A percentile compares a stretch with the other conserved stretches of the same genome.
phyloP scores from a whole-genome alignment of 2,888 invertebrate genomes.

The Tethea ocularis region DNA sequence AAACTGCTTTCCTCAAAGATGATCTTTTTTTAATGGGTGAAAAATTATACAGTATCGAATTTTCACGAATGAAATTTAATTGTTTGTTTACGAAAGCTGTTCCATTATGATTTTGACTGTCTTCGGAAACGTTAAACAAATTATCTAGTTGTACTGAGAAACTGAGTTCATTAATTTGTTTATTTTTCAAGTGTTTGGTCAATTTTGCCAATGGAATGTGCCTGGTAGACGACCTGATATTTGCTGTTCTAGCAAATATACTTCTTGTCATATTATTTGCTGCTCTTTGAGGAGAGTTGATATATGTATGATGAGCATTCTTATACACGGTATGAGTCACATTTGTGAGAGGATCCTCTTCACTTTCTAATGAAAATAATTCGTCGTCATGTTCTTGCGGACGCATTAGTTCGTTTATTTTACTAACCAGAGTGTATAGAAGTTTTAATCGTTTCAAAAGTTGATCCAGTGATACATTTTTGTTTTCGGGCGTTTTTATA shows the following conservation, averaged over 20 bases:
- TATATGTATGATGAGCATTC: constrained; percentile 54
- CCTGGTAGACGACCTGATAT: constrained; percentile 55
- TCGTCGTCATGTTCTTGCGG: constrained; percentile 68
- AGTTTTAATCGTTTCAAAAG: constrained; percentile 68
- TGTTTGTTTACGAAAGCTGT: constrained; percentile 30
- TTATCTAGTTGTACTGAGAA: constrained; percentile 69
- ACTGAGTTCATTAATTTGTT: constrained; percentile 59
- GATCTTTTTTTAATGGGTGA: constrained; percentile 60
- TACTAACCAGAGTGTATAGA: constrained; percentile 63
- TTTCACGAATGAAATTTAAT: constrained; percentile 41
- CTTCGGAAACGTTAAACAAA: constrained; percentile 52
- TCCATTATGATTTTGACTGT: constrained; percentile 27
- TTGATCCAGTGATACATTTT: constrained; percentile 49
- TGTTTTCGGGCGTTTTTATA: constrained; percentile 43
- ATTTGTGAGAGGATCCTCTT: constrained; percentile 46
- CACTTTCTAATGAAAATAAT: constrained; percentile 51
- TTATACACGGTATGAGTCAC: constrained; percentile 57
- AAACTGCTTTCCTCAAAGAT: constrained; percentile 64
- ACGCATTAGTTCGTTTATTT: constrained; percentile 59
- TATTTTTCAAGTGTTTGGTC: constrained; percentile 58
- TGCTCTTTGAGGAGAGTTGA: constrained; percentile 48
- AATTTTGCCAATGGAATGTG: constrained; percentile 59
- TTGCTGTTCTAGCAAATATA: constrained; percentile 59
- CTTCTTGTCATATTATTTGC: constrained; percentile 56
- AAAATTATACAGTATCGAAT: constrained; percentile 61